Evolutionary conservation across 2,888 invertebrate genomes (phyloP).

Genomic region (Limulus polyphemus): DNA sequence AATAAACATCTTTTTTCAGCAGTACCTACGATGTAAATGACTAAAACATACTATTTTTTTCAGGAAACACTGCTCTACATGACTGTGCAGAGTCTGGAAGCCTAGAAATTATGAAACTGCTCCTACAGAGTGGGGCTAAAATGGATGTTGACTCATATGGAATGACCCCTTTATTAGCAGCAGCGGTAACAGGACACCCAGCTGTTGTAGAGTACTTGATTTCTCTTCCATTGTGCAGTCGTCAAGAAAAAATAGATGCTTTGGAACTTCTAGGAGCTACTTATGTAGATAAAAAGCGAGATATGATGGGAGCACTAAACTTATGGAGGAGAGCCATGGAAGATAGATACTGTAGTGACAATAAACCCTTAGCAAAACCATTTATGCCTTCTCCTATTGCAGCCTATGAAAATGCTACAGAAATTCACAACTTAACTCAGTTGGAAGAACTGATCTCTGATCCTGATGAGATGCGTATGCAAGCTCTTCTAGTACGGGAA

Average conservation of each 20-base stretch:
- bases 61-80: conserved; percentile 83
- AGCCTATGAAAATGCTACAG: conserved; percentile 77
- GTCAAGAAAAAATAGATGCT: conserved; percentile 61
- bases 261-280: conserved; percentile 85
- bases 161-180: conserved; percentile 89
- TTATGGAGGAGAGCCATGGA: conserved; percentile 86
- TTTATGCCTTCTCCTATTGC: conserved; percentile 49
- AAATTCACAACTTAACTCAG: conserved; percentile 63
- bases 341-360: conserved; percentile 47
- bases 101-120: conserved; percentile 74
- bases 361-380: conserved; percentile 8
- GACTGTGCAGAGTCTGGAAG: conserved; percentile 96
- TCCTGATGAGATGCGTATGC: conserved; percentile 95
- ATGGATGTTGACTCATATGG: conserved; percentile 93
- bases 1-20: no score
- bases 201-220: conserved; percentile 88
- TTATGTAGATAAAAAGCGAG: conserved; percentile 88
- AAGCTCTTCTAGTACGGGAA: conserved; percentile 68
- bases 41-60: conserved; percentile 5
- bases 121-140: conserved; percentile 71
- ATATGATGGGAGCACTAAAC: conserved; percentile 76
- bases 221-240: conserved; percentile 53
- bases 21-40: no score
- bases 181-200: conserved; percentile 75
- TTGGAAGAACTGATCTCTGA: conserved; percentile 77